Evolutionary conservation across 2,113 vertebrate species (phyloP), one percentile per base, ranked within the genome.

Genomic region (Corythoichthys haematopterus): DNA sequence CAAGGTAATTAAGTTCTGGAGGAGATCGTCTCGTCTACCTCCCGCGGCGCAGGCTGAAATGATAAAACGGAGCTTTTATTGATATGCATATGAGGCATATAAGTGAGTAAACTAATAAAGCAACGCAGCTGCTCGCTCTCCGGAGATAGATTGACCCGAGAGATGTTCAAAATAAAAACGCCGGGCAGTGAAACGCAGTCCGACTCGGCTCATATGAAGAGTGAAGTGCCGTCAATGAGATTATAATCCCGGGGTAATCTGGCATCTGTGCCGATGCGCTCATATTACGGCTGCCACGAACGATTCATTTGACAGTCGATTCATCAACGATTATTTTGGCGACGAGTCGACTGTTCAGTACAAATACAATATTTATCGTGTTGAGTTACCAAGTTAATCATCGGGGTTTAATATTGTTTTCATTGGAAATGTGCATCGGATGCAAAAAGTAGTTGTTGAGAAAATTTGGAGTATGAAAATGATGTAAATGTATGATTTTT

Each of bases 61-160:
- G 58, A 60, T 60, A n/a, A 60, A 43, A 60, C 15, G 10, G 51
- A 36, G 43, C 46, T 10, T 6, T 58, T 64, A 81, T 80, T 80
- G 62, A 78, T 70, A 77, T 84, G 68, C 75, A 80, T 59, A 80
- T 71, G 71, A 80, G 46, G 36, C 65, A 8, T n/a, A 69, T 57
- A 9, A 14, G 47, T 1, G 56, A 73, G 57, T 71, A 43, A 69
- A 20, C 12, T 38, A 47, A 62, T 52, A 53, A 43, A 14, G 20
- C 64, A 77, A 65, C 9, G 47, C 80, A 82, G 81, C 81, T 75
- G 77, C 55, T 4, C 62, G 53, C 14, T 15, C 52, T 66, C 51
- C n/a, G 45, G 16, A 47, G 1, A 38, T 67, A 8, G 68, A 71
- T 28, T 52, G 58, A 67, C 40, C 53, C 12, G 43, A 40, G 36